Percentiles rank a stretch among this genome's conserved stretches.
Evolutionary conservation across 2,888 invertebrate genomes (phyloP).

Genomic region (Pristionchus exspectatus): DNA sequence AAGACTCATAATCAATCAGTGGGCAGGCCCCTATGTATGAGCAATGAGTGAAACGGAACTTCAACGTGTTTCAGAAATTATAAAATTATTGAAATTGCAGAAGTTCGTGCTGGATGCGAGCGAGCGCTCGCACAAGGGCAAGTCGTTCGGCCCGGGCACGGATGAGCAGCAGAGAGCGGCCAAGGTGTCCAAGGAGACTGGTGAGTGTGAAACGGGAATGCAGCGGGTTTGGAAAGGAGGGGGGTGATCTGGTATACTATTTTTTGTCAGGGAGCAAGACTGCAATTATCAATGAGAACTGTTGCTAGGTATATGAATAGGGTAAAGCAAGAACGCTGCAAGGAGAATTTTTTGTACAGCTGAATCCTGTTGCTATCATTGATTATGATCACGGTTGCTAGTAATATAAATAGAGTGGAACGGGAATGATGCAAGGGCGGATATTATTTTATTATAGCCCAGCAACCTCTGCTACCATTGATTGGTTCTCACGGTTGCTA

Average conservation of each 20-base stretch:
- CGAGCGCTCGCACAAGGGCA: conserved; percentile 72
- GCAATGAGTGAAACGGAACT: not conserved
- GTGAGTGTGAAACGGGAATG: conserved; percentile 52
- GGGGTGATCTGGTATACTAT: not conserved
- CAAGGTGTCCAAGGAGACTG: conserved; percentile 63
- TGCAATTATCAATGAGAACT: too few relatives aligned
- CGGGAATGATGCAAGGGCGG: not conserved
- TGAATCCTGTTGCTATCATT: too few relatives aligned
- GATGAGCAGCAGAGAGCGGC: conserved; percentile 68
- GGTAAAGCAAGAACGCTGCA: not conserved
- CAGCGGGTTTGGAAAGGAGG: not conserved
- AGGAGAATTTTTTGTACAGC: too few relatives aligned
- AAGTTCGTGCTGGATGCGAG: conserved; percentile 72
- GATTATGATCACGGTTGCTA: not conserved
- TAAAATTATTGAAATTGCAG: conserved; percentile 55
- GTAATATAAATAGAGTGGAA: not conserved
- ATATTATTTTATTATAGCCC: too few relatives aligned
- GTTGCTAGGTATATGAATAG: not conserved
- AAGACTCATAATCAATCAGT: too few relatives aligned
- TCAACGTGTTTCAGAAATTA: not conserved
- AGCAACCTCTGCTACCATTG: too few relatives aligned
- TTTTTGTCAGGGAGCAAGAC: too few relatives aligned
- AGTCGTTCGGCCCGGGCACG: conserved; percentile 67
- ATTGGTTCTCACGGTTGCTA: not conserved
- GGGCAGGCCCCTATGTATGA: not conserved